Evolutionary conservation across 1,140 invertebrate species (phyloP), one percentile per base, ranked within the genome.

Genomic region (Bombus confusus): DNA sequence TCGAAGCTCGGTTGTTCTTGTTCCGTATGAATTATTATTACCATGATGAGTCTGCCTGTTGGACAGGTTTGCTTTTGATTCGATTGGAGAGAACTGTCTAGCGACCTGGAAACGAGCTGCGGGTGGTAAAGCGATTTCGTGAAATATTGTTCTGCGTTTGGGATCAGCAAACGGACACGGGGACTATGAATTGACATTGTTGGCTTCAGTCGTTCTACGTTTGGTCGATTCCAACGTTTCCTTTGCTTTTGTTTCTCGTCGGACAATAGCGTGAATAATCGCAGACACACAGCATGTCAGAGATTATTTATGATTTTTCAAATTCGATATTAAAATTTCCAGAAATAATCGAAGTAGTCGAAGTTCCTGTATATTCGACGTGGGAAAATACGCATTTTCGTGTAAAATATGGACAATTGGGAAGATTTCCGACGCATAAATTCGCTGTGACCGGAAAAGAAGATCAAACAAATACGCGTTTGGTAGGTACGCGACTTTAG

Each of bases 11-110:
- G 59, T 62, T 62, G 28, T 28, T 62, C 18, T 52, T 52, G 47
- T n/a, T 39, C n/a, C 22, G 37, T 41, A 28, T 88, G 62, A 87
- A 75, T 83, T 89, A 89, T 77, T 85, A 62, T 77, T 85, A 62
- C 39, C 62, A 43, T 31, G 72, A 87, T 81, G 77, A 88, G 76
- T 87, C 73, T 87, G 2, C 3, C 22, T 68, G n/a, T 77, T 64
- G 68, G 66, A 69, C 52, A 72, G 28, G n/a, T 57, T 39, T 43
- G 41, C 28, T 72, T 74, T 22, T 25, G 25, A 31, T 64, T 80
- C 31, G 41, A 68, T 57, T 41, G 43, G 28, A 41, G 15, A 9
- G 59, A 52, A 34, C 79, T 72, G 79, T 43, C 79, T 43, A 80
- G 34, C 72, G 66, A 80, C 79, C 79, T 80, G 79, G 79, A 80